Evolutionary conservation across 1,140 invertebrate species (phyloP), one percentile per base, ranked within the genome.

Genomic region (Zeugodacus cucurbitae): DNA sequence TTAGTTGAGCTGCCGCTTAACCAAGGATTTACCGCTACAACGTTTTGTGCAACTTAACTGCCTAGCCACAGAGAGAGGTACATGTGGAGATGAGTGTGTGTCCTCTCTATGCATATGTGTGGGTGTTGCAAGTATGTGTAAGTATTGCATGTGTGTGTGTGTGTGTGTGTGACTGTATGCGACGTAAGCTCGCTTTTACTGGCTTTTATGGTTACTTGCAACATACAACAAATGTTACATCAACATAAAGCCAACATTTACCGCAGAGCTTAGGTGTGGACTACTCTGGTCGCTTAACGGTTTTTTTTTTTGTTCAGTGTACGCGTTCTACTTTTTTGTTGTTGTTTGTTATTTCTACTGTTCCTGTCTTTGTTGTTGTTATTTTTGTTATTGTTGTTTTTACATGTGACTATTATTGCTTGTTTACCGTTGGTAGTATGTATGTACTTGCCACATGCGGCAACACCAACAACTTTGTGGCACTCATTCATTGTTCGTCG

Each of bases 201-300:
- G 37, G 70, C 70, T 74, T 74, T 22, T 41, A 74, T 20, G 37
- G 32, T 22, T 74, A 20, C 17, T 37, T 74, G 41, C 44, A 26
- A 62, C 58, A 2, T n/a, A 82, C 41, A 41, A 74, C 32, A 41
- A 74, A 74, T 48, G 22, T 44, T 82, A 26, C 74, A 48, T 29
- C 44, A 82, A 8, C n/a, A 62, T 62, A 82, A 82, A 82, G 74
- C 74, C 41, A 48, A 82, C 74, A 82, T 48, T 82, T 82, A 29
- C 41, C 74, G 37, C 74, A 82, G 10, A 44, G 26, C n/a, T 54
- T 34, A 29, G 41, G 41, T 29, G n/a, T 22, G 74, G 41, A n/a
- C 74, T 44, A 26, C 2, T 0, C 2, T 26, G 8, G 41, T 48
- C 41, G 37, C 44, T 29, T 48, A 29, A 10, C n/a, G 20, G 41